These are phyloP conservation scores for Lordiphosa mommai DNA, from an alignment of 1,140 invertebrate genomes.

Conservation along the genomic window DNA sequence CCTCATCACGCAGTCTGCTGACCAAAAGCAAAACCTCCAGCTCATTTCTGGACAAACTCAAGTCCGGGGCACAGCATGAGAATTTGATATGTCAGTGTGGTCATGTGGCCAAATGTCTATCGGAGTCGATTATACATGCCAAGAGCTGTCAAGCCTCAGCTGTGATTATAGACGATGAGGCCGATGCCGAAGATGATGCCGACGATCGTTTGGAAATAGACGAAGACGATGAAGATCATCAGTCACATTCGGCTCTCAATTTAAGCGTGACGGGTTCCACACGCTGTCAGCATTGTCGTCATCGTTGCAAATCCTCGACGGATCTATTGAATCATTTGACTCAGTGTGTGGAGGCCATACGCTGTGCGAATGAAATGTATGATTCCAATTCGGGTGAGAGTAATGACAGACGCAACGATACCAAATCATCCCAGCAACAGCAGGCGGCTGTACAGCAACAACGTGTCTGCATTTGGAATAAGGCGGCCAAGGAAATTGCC, in stretches of 20 bases:
- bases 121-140: slow-evolving; percentile 88
- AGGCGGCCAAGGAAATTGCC: slow-evolving; percentile 70
- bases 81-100: slow-evolving; percentile 88
- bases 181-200: slow-evolving; percentile 80
- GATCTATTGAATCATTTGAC: slow-evolving; percentile 88
- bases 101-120: slow-evolving; percentile 91
- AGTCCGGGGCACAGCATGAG: slow-evolving; percentile 82
- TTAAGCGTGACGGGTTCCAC: slow-evolving; percentile 82
- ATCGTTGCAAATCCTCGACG: slow-evolving; percentile 89
- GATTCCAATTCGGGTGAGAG: slow-evolving; percentile 77
- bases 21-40: slow-evolving; percentile 82
- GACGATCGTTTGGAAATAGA: slow-evolving; percentile 66
- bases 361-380: slow-evolving; percentile 75
- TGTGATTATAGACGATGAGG: slow-evolving; percentile 63
- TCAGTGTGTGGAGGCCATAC: slow-evolving; percentile 83
- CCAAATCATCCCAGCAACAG: slow-evolving; percentile 38
- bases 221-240: slow-evolving; percentile 66
- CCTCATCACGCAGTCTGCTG: slow-evolving; percentile 76
- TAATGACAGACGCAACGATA: slow-evolving; percentile 51
- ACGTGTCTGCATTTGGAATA: slow-evolving; percentile 86
- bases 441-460: slow-evolving; percentile 65
- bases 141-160: slow-evolving; percentile 82
- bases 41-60: slow-evolving; percentile 90
- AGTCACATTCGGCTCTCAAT: slow-evolving; percentile 72
- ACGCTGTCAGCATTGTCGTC: slow-evolving; percentile 90